Evolutionary conservation across 2,888 invertebrate genomes (phyloP).

Genomic region (Mycalesis mineus): DNA sequence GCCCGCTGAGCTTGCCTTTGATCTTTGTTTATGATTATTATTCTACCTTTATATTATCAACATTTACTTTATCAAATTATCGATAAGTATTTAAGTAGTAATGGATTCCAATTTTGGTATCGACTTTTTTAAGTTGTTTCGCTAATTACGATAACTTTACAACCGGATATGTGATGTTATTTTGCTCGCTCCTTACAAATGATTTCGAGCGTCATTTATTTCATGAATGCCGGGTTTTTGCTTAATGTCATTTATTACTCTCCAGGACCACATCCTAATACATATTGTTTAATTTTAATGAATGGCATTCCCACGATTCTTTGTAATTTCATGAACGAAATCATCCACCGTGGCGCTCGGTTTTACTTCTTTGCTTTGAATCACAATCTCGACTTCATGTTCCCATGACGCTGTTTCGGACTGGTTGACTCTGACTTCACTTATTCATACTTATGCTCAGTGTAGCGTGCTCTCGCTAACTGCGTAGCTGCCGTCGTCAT

Average conservation of each 20-base stretch:
- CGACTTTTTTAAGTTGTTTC: neutral
- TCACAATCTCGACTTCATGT: slow-evolving; percentile 51
- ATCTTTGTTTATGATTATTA: slow-evolving; percentile 42
- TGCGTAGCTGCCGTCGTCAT: slow-evolving; percentile 21
- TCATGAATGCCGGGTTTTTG: slow-evolving; percentile 1
- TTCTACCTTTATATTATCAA: slow-evolving; percentile 24
- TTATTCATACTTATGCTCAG: slow-evolving; percentile 27
- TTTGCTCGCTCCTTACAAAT: neutral
- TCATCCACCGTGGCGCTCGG: slow-evolving; percentile 42
- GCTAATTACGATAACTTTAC: neutral
- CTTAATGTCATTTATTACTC: slow-evolving; percentile 3
- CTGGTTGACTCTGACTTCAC: slow-evolving; percentile 35
- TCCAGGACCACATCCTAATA: slow-evolving; percentile 6
- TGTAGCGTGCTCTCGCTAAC: slow-evolving; percentile 35
- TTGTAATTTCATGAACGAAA: slow-evolving; percentile 39
- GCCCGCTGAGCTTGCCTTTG: slow-evolving; percentile 45
- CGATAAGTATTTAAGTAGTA: neutral
- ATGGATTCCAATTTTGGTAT: neutral
- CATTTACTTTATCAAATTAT: slow-evolving; percentile 23
- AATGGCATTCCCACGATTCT: slow-evolving; percentile 42
- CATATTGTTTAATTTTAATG: slow-evolving; percentile 25
- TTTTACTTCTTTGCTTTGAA: slow-evolving; percentile 44
- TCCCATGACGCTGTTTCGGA: slow-evolving; percentile 69
- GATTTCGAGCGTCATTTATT: slow-evolving; percentile 1
- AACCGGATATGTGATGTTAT: neutral